Base-by-base conservation (phyloP, 2,797 vertebrate genomes). In the Nyctibius grandis region DNA sequence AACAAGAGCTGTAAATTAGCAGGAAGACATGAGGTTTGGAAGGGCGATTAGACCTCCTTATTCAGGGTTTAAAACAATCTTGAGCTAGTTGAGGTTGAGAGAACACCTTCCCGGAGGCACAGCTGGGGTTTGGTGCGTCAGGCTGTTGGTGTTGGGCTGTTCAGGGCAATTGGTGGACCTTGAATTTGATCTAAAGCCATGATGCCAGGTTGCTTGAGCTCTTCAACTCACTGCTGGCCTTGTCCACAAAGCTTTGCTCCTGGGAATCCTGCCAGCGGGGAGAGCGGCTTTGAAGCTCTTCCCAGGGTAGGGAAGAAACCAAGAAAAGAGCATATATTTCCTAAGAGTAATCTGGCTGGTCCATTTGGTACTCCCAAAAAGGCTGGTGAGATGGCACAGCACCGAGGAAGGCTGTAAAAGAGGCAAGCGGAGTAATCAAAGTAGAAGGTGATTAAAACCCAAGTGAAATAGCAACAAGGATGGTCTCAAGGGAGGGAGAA, bases 301-400 rank as follows among this genome's bases (percentile, higher is more conserved):
- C 80, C 92, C 83, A 75, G 56, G 68, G 40, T 36, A 92, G 85
- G 47, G 47, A 51, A 93, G 63, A 85, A 92, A 93, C 92, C 79
- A 84, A 80, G 92, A 67, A 83, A 88, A 89, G 76, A 74, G 82
- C 56, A 91, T 56, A 12, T 91, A 44, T 94, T 96, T 96, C 94
- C 80, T 88, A 73, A 77, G 81, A 85, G 51, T 51, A 89, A 85
- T 87, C 82, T 93, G 91, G 53, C 79, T 68, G 89, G 61, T 72
- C 72, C 82, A 63, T 61, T 84, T 86, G 89, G 82, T 91, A 3
- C 83, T 90, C 74, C 73, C 68, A 74, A 91, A 91, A 91, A 90
- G 70, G 56, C 59, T 4, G 64, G 80, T 63, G 88, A 89, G 83
- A 7, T 65, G 72, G 65, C 72, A 60, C 10, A 45, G 84, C 42